phyloP scores from a whole-genome alignment of 2,797 vertebrate species.

The Clarias platycephalus region DNA sequence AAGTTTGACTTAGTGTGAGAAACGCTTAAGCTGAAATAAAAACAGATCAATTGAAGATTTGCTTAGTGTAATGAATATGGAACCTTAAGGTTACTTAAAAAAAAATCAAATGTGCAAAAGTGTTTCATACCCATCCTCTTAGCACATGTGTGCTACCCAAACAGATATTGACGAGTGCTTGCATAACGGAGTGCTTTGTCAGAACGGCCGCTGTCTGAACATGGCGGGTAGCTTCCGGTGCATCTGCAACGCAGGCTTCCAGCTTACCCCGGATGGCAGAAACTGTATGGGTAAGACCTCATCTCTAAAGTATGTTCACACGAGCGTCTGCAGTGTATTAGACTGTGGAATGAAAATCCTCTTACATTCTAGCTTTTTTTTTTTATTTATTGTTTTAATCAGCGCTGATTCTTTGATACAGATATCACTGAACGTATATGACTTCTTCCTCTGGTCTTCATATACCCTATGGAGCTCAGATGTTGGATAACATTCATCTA shows the following conservation, averaged over 20 bases:
- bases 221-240: constrained; percentile 77
- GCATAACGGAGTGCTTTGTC: constrained; percentile 73
- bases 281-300: constrained; percentile 73
- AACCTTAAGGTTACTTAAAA: background rate
- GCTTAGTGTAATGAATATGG: background rate
- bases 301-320: background rate
- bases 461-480: background rate
- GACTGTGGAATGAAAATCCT: background rate
- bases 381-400: background rate
- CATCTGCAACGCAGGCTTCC: constrained; percentile 78
- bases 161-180: constrained; percentile 76
- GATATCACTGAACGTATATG: background rate
- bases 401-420: background rate
- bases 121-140: background rate
- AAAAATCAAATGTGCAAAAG: background rate
- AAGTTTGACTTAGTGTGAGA: background rate
- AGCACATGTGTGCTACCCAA: background rate
- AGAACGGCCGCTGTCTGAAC: constrained; percentile 75
- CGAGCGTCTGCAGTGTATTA: background rate
- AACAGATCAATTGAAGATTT: background rate
- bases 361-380: background rate
- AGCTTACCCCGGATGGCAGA: constrained; percentile 70
- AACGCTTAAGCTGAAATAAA: background rate
- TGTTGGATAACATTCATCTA: background rate
- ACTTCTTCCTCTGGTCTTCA: background rate